Percentiles rank a stretch among this genome's conserved stretches.
phyloP scores from a whole-genome alignment of 2,888 invertebrate species.

The Argynnis bischoffii region DNA sequence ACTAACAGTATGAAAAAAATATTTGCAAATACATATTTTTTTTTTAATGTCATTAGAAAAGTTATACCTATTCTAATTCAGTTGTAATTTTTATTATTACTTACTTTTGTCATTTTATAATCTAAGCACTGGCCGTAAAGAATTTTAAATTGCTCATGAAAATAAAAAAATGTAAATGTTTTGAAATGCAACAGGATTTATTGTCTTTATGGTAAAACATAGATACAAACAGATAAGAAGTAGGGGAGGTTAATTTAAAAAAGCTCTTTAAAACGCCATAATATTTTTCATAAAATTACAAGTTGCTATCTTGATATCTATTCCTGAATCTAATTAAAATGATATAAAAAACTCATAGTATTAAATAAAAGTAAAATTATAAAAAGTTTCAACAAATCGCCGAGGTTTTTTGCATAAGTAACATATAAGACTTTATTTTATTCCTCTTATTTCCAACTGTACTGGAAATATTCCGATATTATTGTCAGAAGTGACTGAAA shows the following conservation, averaged over 20 bases:
- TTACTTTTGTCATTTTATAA: slow-evolving; percentile 1
- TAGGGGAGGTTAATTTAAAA: slow-evolving; percentile 49
- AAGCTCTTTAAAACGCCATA: slow-evolving; percentile 48
- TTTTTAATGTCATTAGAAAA: neutral
- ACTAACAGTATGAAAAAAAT: too few relatives aligned
- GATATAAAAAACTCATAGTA: neutral
- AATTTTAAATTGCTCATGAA: slow-evolving; percentile 6
- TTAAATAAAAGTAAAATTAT: neutral
- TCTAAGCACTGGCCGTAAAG: slow-evolving; percentile 9
- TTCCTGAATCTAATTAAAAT: slow-evolving; percentile 61
- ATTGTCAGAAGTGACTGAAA: too few relatives aligned
- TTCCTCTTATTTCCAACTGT: too few relatives aligned
- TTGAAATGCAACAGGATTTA: slow-evolving; percentile 8
- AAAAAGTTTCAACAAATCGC: too few relatives aligned
- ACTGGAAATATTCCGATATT: too few relatives aligned
- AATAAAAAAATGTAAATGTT: slow-evolving; percentile 9
- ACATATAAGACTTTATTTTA: too few relatives aligned
- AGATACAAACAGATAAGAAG: slow-evolving; percentile 47
- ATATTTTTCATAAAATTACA: slow-evolving; percentile 48
- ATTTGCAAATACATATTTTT: too few relatives aligned
- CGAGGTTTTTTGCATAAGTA: too few relatives aligned
- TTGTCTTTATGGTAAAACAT: slow-evolving; percentile 5
- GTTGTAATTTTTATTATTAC: neutral
- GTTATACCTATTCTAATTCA: neutral
- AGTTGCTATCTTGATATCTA: slow-evolving; percentile 55